Conservation (phyloP, 2,888 invertebrate species). For the Diadegma fenestrale region DNA sequence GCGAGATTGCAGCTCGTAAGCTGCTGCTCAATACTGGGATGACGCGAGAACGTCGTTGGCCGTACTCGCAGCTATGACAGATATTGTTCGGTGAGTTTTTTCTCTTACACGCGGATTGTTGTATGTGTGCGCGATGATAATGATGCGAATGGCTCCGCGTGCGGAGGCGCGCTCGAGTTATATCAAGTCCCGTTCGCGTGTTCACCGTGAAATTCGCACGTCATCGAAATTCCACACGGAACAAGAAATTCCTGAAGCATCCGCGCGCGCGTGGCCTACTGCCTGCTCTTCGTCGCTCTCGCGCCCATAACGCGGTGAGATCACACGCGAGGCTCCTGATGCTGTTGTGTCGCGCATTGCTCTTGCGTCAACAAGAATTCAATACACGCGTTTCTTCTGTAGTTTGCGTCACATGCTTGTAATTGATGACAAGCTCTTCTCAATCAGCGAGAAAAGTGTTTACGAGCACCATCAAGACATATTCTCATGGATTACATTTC, state of each 20-base stretch:
- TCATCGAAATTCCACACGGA: constrained; percentile 63
- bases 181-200: constrained; percentile 55
- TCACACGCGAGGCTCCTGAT: constrained; percentile 3
- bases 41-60: constrained; percentile 72
- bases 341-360: constrained; percentile 10
- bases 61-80: constrained; percentile 77
- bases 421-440: constrained; percentile 11
- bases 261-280: constrained; percentile 44
- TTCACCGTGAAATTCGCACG: constrained; percentile 58
- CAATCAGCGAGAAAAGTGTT: not conserved
- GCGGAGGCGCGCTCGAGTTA: constrained; percentile 38
- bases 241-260: constrained; percentile 51
- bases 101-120: not conserved
- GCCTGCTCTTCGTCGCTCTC: constrained; percentile 45
- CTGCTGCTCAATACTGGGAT: constrained; percentile 73
- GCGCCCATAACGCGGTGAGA: constrained; percentile 26
- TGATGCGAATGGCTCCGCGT: constrained; percentile 34
- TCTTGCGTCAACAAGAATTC: constrained; percentile 30
- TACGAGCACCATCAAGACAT: not conserved
- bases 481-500: not conserved
- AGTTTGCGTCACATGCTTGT: constrained; percentile 17
- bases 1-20: constrained; percentile 64
- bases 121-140: constrained; percentile 34
- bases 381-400: constrained; percentile 16
- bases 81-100: constrained; percentile 76